Conservation (phyloP, 2,113 vertebrate species). For the Crotophaga sulcirostris region DNA sequence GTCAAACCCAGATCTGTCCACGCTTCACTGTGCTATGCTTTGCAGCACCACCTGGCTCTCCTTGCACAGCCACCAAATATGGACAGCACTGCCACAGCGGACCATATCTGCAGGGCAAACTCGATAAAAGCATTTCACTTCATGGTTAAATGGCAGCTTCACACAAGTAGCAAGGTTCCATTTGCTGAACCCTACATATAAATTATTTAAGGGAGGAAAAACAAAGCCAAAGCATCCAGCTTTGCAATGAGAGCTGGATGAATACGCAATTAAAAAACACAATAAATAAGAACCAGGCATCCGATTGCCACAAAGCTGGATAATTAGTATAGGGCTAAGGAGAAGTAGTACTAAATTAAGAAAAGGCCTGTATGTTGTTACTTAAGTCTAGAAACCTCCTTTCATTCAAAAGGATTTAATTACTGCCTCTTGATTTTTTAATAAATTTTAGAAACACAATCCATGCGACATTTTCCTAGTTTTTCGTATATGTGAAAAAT, state of each 20-base stretch:
- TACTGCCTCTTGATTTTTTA: neutral
- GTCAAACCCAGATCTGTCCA: slow-evolving; percentile 86
- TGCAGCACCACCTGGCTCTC: slow-evolving; percentile 98
- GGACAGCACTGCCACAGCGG: slow-evolving; percentile 88
- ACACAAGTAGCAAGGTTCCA: slow-evolving; percentile 82
- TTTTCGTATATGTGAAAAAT: neutral
- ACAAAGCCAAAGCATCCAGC: slow-evolving; percentile 46
- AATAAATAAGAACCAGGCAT: slow-evolving; percentile 29
- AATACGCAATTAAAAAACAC: slow-evolving; percentile 7
- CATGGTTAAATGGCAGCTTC: slow-evolving; percentile 80
- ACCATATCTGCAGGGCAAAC: slow-evolving; percentile 87
- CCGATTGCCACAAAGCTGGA: neutral
- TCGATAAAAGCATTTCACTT: slow-evolving; percentile 80
- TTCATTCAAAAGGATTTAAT: neutral
- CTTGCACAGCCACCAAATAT: slow-evolving; percentile 94
- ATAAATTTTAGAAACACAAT: neutral
- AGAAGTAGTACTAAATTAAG: neutral
- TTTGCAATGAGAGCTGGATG: neutral
- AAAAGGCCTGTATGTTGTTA: neutral
- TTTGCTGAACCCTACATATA: slow-evolving; percentile 68
- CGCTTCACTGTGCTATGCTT: slow-evolving; percentile 94
- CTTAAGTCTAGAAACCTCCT: neutral
- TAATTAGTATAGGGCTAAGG: neutral
- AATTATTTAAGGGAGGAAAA: slow-evolving; percentile 34
- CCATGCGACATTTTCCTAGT: neutral